A percentile compares a stretch with the other conserved stretches of the same genome.
Evolutionary conservation across 2,888 invertebrate genomes (phyloP).

Genomic region (Ormia ochracea): DNA sequence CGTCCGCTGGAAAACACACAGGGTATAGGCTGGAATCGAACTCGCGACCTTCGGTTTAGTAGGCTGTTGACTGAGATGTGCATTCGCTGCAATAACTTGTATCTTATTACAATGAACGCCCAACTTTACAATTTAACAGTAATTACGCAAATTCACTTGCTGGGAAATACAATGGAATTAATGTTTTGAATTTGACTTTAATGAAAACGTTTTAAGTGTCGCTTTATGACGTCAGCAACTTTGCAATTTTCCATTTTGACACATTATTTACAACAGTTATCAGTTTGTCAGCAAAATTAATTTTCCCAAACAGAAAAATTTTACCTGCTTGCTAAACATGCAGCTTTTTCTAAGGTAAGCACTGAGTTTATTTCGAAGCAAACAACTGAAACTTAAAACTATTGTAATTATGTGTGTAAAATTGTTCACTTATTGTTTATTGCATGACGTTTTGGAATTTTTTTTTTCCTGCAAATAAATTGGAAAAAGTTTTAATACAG

Average conservation of each 20-base stretch:
- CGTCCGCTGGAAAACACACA: too few species aligned
- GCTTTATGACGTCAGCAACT: neutral
- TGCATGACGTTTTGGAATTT: too few species aligned
- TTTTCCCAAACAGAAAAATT: neutral
- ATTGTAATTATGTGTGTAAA: conserved; percentile 24
- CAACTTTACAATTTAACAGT: too few species aligned
- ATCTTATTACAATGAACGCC: too few species aligned
- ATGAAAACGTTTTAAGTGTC: neutral
- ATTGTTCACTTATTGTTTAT: conserved; percentile 14
- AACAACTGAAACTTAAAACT: neutral
- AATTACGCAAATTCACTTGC: too few species aligned
- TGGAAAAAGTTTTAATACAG: conserved; percentile 7
- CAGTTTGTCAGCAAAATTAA: neutral
- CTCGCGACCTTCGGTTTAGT: too few species aligned
- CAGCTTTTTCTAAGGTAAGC: neutral
- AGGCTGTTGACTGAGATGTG: too few species aligned
- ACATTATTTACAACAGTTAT: conserved; percentile 13
- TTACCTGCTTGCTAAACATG: conserved; percentile 21
- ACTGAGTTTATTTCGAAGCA: neutral
- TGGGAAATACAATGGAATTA: too few species aligned
- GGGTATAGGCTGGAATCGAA: too few species aligned
- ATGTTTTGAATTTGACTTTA: neutral
- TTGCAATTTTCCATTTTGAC: neutral
- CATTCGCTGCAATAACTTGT: too few species aligned
- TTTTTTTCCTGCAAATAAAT: conserved; percentile 36